Percentiles rank a stretch among this genome's conserved stretches.
Conservation (phyloP, 2,888 invertebrate species). For the Therioaphis trifolii region DNA sequence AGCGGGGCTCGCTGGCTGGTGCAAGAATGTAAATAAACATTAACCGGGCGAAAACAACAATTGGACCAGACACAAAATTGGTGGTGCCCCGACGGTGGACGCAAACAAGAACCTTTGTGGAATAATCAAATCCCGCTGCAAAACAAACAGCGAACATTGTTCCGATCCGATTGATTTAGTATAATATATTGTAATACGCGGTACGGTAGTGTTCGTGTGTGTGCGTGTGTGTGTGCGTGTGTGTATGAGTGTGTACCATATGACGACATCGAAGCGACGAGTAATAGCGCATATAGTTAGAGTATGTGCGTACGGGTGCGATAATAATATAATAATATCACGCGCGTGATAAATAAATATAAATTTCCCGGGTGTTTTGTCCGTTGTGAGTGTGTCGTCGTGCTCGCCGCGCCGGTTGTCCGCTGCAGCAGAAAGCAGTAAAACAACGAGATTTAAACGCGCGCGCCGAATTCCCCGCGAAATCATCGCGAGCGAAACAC, state of each 20-base stretch:
- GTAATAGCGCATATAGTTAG: too few relatives aligned
- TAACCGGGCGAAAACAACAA: constrained; percentile 53
- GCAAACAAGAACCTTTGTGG: constrained; percentile 55
- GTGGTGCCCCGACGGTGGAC: neutral
- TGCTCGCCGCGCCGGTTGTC: neutral
- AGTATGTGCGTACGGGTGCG: too few relatives aligned
- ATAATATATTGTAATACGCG: constrained; percentile 5
- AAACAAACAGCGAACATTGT: constrained; percentile 58
- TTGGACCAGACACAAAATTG: constrained; percentile 54
- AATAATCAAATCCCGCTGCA: constrained; percentile 53
- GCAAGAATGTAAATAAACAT: constrained; percentile 61
- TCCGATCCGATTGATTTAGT: constrained; percentile 61
- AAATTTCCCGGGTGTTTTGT: constrained; percentile 30
- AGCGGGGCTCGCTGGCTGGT: neutral
- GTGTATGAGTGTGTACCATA: neutral
- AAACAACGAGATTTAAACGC: constrained; percentile 30
- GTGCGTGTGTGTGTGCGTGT: neutral
- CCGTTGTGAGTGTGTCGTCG: neutral
- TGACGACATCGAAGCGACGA: too few relatives aligned
- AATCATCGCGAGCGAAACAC: neutral
- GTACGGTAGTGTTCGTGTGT: neutral
- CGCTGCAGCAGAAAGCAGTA: constrained; percentile 18
- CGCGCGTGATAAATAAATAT: constrained; percentile 34
- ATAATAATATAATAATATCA: neutral
- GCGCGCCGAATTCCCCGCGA: constrained; percentile 5